Evolutionary conservation across 2,113 vertebrate species (phyloP).

Genomic region (Rhegmatorhina hoffmannsi): DNA sequence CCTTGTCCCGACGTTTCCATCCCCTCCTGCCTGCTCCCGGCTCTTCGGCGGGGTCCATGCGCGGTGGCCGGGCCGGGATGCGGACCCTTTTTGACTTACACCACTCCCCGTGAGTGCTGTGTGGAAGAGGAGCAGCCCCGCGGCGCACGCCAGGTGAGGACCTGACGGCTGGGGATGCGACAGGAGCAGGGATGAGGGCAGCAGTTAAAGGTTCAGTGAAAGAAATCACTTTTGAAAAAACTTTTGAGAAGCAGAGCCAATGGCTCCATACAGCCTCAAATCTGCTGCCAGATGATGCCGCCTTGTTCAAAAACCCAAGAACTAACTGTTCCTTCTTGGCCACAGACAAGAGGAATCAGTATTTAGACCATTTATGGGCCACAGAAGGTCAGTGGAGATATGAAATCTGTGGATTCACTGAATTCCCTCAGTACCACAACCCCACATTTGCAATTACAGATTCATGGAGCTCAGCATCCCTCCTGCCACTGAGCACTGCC

Average conservation of each 20-base stretch:
- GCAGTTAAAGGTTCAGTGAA: neutral
- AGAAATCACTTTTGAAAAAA: neutral
- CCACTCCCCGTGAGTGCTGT: fast-evolving
- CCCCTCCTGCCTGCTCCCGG: neutral
- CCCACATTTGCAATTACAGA: constrained; percentile 26
- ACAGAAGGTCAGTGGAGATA: constrained; percentile 4
- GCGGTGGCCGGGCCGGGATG: fast-evolving
- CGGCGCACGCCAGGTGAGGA: fast-evolving
- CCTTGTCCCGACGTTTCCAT: neutral
- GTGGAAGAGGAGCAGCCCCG: neutral
- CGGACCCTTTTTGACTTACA: fast-evolving
- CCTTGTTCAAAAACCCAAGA: constrained; percentile 14
- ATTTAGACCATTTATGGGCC: constrained; percentile 2
- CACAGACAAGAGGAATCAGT: neutral
- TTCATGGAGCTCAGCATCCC: neutral
- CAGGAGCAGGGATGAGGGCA: neutral
- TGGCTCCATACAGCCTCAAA: constrained; percentile 20
- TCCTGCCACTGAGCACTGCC: neutral
- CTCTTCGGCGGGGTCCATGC: fast-evolving
- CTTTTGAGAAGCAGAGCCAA: neutral
- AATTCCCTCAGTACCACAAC: constrained; percentile 22
- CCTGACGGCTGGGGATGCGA: fast-evolving
- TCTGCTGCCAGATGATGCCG: neutral
- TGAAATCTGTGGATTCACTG: constrained; percentile 40
- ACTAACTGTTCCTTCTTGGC: constrained; percentile 4